These are phyloP conservation scores for Gryllus longicercus DNA, from an alignment of 2,888 invertebrate genomes.

Conservation along the genomic window DNA sequence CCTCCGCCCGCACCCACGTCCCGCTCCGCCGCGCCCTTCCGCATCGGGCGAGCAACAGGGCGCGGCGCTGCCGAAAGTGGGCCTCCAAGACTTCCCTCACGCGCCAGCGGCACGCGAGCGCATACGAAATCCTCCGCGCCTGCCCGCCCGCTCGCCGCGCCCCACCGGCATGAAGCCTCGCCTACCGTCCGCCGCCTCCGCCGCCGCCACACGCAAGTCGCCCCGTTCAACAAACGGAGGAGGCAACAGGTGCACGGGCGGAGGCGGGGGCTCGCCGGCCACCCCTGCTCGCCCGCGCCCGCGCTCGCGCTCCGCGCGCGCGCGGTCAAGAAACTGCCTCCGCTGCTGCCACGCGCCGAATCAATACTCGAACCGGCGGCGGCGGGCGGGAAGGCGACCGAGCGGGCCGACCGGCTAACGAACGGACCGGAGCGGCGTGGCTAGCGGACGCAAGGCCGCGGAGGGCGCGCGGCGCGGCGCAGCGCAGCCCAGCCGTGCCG, in stretches of 20 bases:
- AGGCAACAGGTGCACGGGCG: conserved; percentile 9
- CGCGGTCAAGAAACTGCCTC: not conserved
- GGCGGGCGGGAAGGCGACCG: not conserved
- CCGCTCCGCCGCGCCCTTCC: not conserved
- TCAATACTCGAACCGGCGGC: conserved; percentile 1
- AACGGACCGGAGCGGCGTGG: not conserved
- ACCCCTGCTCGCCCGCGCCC: no score
- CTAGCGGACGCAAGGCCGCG: not conserved
- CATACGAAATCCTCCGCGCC: conserved; percentile 6
- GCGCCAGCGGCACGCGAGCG: not conserved
- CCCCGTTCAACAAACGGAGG: conserved; percentile 17
- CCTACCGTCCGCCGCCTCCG: not conserved
- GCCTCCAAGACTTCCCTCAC: not conserved
- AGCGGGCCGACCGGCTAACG: not conserved
- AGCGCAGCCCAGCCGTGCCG: not conserved
- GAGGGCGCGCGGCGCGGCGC: not conserved
- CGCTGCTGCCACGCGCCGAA: conserved; percentile 5
- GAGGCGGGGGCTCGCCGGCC: not conserved
- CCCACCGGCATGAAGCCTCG: not conserved
- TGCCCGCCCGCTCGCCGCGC: not conserved
- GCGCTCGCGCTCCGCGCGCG: no score
- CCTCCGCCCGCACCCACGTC: not conserved
- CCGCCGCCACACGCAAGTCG: not conserved
- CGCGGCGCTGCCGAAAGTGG: not conserved
- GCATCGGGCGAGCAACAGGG: not conserved